Base-by-base conservation (phyloP, 2,888 invertebrate genomes). In the Macrophya annulata region DNA sequence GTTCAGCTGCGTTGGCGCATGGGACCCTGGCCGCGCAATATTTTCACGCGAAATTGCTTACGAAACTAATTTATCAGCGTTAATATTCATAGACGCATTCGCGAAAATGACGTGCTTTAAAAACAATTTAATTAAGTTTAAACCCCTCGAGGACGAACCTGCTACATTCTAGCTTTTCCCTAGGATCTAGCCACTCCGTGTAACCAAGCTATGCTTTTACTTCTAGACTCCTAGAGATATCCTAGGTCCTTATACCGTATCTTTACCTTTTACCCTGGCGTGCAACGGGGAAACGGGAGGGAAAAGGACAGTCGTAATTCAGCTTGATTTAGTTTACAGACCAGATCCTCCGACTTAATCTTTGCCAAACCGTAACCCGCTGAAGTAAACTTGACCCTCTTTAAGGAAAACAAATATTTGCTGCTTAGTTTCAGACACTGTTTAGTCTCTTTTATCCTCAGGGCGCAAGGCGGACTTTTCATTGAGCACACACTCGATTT, bases 51-150 rank as follows among this genome's bases (percentile, higher is more conserved):
- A 87, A 88, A 87, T 88, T 86, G 82, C 85, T 85, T 86, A 43
- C 48, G 85, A 85, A 87, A 85, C 87, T 89, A 89, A 90, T 91
- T 90, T 90, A 88, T 89, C 88, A 88, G 82, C 87, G 86, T 90
- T 89, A 91, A 91, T 88, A 90, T 90, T 89, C 88, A 88, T 88
- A 88, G 87, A 82, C 79, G 86, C 86, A 85, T 89, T 85, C 87
- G 85, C 84, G 86, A 45, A 81, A 85, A 85, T 82, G 68, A 55
- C 72, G 59, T 85, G 72, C 85, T 85, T 82, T 82, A 82, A 85
- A 85, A 85, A 85, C 71, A 82, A 81, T 72, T 86, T 84, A 86
- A 84, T 84, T 84, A 85, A 59, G 77, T 79, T 74, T 55, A 68
- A 68, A 55, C 74, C 77, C 85, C 85, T 77, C 37, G 65, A 25